phyloP scores from a whole-genome alignment of 2,888 invertebrate genomes.

The Alloplasta piceator region DNA sequence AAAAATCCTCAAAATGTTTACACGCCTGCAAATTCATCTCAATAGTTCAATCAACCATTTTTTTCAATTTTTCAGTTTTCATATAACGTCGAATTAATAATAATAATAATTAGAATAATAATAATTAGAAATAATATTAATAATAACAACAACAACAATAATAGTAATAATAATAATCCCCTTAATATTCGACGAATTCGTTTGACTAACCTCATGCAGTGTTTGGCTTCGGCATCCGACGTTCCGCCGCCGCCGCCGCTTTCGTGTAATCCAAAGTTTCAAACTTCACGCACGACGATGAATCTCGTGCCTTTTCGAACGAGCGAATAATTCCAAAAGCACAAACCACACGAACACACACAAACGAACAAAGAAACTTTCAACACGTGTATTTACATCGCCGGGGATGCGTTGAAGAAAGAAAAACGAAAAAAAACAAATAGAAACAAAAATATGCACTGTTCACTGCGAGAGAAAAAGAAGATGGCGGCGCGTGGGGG shows the following conservation, averaged over 20 bases:
- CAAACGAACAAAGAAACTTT: constrained; percentile 29
- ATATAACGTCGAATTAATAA: too few relatives aligned
- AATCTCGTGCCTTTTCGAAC: background rate
- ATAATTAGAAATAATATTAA: too few relatives aligned
- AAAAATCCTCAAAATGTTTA: too few relatives aligned
- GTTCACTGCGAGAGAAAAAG: constrained; percentile 46
- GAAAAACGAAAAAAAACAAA: background rate
- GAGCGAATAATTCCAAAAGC: background rate
- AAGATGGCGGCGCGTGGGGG: background rate
- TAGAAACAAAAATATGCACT: constrained; percentile 44
- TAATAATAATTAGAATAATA: too few relatives aligned
- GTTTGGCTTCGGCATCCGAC: constrained; percentile 24
- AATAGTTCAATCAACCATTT: too few relatives aligned
- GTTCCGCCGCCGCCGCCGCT: constrained; percentile 2
- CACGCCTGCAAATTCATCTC: too few relatives aligned
- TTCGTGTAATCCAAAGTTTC: constrained; percentile 68
- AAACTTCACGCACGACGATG: constrained; percentile 22
- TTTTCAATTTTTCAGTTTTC: too few relatives aligned
- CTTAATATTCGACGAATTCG: too few relatives aligned
- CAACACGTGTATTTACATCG: background rate
- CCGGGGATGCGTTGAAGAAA: background rate
- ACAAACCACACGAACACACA: constrained; percentile 9
- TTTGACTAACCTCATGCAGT: constrained; percentile 55
- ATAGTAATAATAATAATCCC: too few relatives aligned
- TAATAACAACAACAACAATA: too few relatives aligned